Evolutionary conservation across 2,113 vertebrate genomes (phyloP).

Genomic region (Hirundichthys speculiger): DNA sequence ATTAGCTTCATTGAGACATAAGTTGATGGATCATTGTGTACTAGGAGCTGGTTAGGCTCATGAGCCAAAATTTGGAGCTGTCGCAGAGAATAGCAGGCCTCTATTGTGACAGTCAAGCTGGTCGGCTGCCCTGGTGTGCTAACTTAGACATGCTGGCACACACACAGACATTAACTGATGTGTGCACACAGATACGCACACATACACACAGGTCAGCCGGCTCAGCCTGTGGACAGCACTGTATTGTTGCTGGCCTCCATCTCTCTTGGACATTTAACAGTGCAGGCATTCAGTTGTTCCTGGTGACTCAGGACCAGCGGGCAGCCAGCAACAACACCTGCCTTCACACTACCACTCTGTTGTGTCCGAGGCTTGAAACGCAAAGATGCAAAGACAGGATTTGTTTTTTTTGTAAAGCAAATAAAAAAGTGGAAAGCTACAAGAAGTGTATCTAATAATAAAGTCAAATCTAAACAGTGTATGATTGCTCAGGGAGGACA

Average conservation of each 20-base stretch:
- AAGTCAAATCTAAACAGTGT: no score
- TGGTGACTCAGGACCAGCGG: constrained; percentile 71
- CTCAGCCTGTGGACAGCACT: constrained; percentile 61
- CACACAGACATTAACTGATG: constrained; percentile 44
- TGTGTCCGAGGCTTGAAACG: constrained; percentile 24
- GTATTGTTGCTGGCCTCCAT: constrained; percentile 70
- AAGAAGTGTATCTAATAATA: no score
- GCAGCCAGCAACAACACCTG: constrained; percentile 67
- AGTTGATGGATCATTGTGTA: constrained; percentile 56
- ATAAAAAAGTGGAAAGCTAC: no score
- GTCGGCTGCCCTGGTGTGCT: constrained; percentile 42
- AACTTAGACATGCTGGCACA: constrained; percentile 46
- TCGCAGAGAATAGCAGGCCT: constrained; percentile 41
- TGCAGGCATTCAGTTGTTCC: constrained; percentile 62
- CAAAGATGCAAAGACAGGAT: not conserved
- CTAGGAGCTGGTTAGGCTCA: constrained; percentile 31
- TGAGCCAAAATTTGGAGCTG: constrained; percentile 40
- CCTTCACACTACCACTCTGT: constrained; percentile 55
- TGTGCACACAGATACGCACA: constrained; percentile 11
- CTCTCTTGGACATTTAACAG: constrained; percentile 64
- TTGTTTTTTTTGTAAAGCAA: no score
- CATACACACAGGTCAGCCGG: constrained; percentile 64
- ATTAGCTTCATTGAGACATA: constrained; percentile 50
- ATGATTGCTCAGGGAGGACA: no score
- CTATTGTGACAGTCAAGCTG: constrained; percentile 59